Conservation (phyloP, 1,140 invertebrate genomes). For the Gonatopus flavifemur region DNA sequence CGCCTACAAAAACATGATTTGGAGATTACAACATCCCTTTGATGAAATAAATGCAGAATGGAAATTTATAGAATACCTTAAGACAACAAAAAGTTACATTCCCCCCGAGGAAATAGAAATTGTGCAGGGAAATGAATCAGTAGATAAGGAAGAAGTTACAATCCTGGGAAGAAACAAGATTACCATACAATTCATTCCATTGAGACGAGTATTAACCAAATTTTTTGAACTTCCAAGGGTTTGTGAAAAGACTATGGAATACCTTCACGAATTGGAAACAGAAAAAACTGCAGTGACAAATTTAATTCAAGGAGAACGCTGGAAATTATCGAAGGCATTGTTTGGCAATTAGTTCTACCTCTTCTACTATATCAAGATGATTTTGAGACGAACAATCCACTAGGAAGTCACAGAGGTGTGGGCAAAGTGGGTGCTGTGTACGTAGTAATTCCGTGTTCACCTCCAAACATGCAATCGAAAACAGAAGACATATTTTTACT, state of each 20-base stretch:
- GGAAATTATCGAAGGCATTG: slow-evolving; percentile 26
- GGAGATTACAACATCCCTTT: too few species aligned
- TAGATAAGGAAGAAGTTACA: neutral
- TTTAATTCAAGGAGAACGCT: slow-evolving; percentile 31
- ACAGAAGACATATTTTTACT: neutral
- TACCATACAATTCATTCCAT: slow-evolving; percentile 1
- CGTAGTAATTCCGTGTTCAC: neutral
- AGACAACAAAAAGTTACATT: neutral
- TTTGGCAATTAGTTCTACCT: neutral
- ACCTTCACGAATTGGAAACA: neutral
- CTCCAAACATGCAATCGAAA: neutral
- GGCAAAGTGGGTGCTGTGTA: neutral
- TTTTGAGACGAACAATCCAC: too few species aligned
- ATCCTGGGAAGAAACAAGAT: neutral
- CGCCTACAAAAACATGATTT: too few species aligned
- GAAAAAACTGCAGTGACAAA: slow-evolving; percentile 17
- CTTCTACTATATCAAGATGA: too few species aligned
- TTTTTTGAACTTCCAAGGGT: slow-evolving; percentile 16
- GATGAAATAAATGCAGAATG: neutral
- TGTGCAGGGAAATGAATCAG: slow-evolving; percentile 2
- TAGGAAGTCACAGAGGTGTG: neutral
- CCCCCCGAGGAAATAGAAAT: too few species aligned
- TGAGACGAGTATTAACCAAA: slow-evolving; percentile 4
- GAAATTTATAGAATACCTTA: neutral
- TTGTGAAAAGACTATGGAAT: slow-evolving; percentile 5